phyloP scores from a whole-genome alignment of 2,797 vertebrate genomes.

The Acropternis orthonyx region DNA sequence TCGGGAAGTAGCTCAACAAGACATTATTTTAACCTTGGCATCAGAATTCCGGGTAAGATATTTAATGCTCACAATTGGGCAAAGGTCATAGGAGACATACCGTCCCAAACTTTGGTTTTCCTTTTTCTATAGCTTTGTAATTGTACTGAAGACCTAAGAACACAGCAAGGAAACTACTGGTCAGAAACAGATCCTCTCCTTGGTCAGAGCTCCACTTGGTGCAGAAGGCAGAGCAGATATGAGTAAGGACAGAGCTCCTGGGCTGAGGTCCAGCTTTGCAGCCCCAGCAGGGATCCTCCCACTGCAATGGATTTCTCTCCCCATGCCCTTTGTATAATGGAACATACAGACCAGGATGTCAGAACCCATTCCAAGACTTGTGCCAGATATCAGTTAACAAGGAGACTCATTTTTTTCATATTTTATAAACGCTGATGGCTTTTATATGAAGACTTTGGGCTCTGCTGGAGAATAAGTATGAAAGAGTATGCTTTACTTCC shows the following conservation, averaged over 20 bases:
- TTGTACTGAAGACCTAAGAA: not conserved
- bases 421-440: constrained; percentile 18
- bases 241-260: not conserved
- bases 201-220: not conserved
- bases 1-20: not conserved
- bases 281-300: constrained; percentile 33
- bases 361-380: not conserved
- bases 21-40: constrained; percentile 21
- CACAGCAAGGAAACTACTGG: not conserved
- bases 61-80: not conserved
- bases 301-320: constrained; percentile 11
- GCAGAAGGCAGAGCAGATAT: constrained; percentile 2
- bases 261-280: constrained; percentile 48
- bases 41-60: not conserved
- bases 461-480: not conserved
- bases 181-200: not conserved
- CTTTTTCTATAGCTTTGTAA: not conserved
- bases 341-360: constrained; percentile 17
- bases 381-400: constrained; percentile 36
- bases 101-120: not conserved
- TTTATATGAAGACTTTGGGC: not conserved
- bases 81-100: not conserved
- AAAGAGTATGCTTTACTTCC: constrained; percentile 17
- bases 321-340: constrained; percentile 4
- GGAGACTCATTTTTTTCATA: constrained; percentile 33